Percentiles rank a stretch among this genome's conserved stretches.
Conservation (phyloP, 2,888 invertebrate species). For the Smittia aterrima region DNA sequence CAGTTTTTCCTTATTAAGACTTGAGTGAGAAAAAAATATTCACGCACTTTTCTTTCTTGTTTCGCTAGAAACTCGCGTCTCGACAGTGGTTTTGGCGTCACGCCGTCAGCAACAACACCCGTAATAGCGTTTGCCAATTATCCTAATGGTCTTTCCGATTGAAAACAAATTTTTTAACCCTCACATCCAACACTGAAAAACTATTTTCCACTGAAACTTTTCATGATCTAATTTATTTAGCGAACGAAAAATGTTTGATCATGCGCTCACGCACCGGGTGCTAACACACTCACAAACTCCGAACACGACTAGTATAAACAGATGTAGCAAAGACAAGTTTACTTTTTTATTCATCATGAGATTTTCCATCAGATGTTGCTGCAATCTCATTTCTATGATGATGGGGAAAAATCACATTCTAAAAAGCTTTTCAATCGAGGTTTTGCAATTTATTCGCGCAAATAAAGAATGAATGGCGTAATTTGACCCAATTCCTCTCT, state of each 20-base stretch:
- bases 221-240: conserved; percentile 30
- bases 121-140: neutral
- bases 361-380: conserved; percentile 20
- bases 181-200: neutral
- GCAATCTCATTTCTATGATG: too few relatives aligned
- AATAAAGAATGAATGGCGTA: too few relatives aligned
- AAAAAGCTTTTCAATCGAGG: too few relatives aligned
- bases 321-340: conserved; percentile 11
- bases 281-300: neutral
- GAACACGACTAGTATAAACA: neutral
- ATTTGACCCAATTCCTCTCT: too few relatives aligned
- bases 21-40: too few relatives aligned
- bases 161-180: neutral
- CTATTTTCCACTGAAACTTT: conserved; percentile 21
- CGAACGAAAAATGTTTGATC: conserved; percentile 26
- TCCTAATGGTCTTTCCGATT: neutral
- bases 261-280: conserved; percentile 22
- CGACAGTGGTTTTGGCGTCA: neutral
- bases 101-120: too few relatives aligned
- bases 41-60: neutral
- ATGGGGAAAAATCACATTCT: too few relatives aligned
- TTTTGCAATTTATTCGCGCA: too few relatives aligned
- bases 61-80: neutral
- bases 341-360: neutral
- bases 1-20: too few relatives aligned